phyloP scores from a whole-genome alignment of 2,888 invertebrate species.

The Gonocerus acuteangulatus region DNA sequence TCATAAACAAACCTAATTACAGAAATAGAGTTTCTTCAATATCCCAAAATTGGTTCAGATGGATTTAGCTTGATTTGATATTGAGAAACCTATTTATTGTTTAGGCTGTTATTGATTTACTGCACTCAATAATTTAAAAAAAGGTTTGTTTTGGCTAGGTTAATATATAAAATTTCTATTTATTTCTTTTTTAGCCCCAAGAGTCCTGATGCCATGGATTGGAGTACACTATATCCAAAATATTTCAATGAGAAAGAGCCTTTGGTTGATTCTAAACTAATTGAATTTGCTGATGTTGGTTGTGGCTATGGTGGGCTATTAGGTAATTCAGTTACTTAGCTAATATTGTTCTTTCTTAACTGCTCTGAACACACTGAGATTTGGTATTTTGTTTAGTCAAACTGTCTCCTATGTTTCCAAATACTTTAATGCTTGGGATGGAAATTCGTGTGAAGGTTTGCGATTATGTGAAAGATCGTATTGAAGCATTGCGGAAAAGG shows the following conservation, averaged over 20 bases:
- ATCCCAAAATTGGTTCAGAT: too few species aligned
- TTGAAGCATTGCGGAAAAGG: slow-evolving; percentile 73
- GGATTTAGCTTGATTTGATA: too few species aligned
- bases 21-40: too few species aligned
- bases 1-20: too few species aligned
- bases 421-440: slow-evolving; percentile 82
- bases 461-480: slow-evolving; percentile 93
- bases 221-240: slow-evolving; percentile 69
- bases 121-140: too few species aligned
- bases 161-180: too few species aligned
- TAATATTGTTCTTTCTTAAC: not conserved
- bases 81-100: too few species aligned
- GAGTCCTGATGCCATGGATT: slow-evolving; percentile 75
- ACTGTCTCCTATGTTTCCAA: slow-evolving; percentile 85
- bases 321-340: slow-evolving; percentile 49
- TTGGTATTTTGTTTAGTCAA: slow-evolving; percentile 56
- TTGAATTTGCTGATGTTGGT: slow-evolving; percentile 92
- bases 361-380: too few species aligned
- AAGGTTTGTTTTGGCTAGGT: too few species aligned
- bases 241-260: slow-evolving; percentile 40
- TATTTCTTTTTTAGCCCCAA: slow-evolving; percentile 61
- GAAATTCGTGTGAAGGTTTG: slow-evolving; percentile 98
- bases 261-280: slow-evolving; percentile 45
- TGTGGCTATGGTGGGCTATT: slow-evolving; percentile 96
- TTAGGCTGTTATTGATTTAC: too few species aligned